Evolutionary conservation across 2,888 invertebrate genomes (phyloP).

Genomic region (Scaptomyza reducta): DNA sequence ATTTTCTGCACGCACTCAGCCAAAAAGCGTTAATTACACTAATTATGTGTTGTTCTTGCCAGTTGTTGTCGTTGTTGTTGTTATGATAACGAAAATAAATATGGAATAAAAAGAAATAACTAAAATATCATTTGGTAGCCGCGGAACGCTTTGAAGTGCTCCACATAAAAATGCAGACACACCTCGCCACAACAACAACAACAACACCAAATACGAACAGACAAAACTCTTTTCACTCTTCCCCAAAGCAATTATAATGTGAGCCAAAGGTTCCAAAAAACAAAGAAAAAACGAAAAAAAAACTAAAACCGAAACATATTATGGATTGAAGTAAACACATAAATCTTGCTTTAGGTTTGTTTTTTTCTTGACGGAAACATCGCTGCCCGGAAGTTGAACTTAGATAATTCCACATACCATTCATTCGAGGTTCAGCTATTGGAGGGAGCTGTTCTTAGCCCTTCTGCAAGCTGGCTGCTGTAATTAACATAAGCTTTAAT

Average conservation of each 20-base stretch:
- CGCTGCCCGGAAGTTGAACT: constrained; percentile 63
- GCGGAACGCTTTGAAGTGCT: constrained; percentile 78
- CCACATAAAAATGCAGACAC: constrained; percentile 78
- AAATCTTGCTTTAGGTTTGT: constrained; percentile 64
- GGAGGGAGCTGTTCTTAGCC: not conserved
- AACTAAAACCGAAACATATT: constrained; percentile 47
- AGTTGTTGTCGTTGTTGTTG: constrained; percentile 18
- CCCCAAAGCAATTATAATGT: constrained; percentile 65
- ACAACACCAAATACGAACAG: not conserved
- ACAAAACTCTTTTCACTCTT: constrained; percentile 36
- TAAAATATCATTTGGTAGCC: constrained; percentile 55
- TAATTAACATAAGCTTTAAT: constrained; percentile 68
- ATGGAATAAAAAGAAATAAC: constrained; percentile 37
- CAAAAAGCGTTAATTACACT: constrained; percentile 82
- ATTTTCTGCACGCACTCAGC: constrained; percentile 83
- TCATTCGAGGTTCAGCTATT: not conserved
- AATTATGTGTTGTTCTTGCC: constrained; percentile 62
- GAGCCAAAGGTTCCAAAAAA: constrained; percentile 41
- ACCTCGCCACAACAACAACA: constrained; percentile 42
- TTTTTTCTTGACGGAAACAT: constrained; percentile 46
- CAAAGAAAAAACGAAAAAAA: constrained; percentile 13
- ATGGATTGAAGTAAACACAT: constrained; percentile 71
- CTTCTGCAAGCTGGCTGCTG: not conserved
- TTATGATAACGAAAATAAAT: constrained; percentile 69
- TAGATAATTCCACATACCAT: constrained; percentile 33